A percentile compares a stretch with the other conserved stretches of the same genome.
Conservation (phyloP, 2,113 vertebrate species). For the Chaenogobius annularis region DNA sequence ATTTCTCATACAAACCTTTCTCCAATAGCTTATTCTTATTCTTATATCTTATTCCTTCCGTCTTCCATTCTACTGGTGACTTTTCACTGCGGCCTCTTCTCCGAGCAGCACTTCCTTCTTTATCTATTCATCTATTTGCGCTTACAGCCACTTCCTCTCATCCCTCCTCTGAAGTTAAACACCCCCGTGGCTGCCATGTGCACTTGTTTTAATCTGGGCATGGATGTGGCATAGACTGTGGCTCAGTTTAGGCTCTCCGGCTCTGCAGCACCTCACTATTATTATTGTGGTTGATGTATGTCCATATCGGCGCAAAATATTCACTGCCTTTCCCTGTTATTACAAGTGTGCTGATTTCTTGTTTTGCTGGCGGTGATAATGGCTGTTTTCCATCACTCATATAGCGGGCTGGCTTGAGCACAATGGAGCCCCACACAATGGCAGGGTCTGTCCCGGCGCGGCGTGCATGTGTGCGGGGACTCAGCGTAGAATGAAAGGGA, state of each 20-base stretch:
- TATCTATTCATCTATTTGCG: conserved; percentile 70
- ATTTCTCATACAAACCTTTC: neutral
- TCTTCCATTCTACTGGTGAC: conserved; percentile 11
- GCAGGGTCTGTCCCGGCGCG: conserved; percentile 33
- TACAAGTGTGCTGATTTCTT: conserved; percentile 25
- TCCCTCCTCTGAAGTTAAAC: conserved; percentile 74
- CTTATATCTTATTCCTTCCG: neutral
- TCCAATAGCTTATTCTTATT: neutral
- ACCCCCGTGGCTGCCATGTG: conserved; percentile 52
- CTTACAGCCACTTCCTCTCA: conserved; percentile 68
- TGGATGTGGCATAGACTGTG: conserved; percentile 54
- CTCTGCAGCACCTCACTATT: conserved; percentile 28
- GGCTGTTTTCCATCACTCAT: conserved; percentile 23
- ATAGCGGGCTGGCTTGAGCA: conserved; percentile 12
- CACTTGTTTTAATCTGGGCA: conserved; percentile 68
- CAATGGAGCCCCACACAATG: conserved; percentile 24
- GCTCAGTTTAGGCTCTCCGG: conserved; percentile 24
- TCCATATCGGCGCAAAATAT: neutral
- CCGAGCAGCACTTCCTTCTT: conserved; percentile 34
- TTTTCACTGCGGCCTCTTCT: conserved; percentile 28
- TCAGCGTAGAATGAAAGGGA: conserved; percentile 50
- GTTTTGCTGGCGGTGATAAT: conserved; percentile 26
- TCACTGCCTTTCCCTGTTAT: neutral
- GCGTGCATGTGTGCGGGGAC: conserved; percentile 18
- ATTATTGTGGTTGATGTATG: conserved; percentile 9